These are phyloP conservation scores for Aldabrachelys gigantea DNA, from an alignment of 2,113 vertebrate genomes.

Conservation along the genomic window DNA sequence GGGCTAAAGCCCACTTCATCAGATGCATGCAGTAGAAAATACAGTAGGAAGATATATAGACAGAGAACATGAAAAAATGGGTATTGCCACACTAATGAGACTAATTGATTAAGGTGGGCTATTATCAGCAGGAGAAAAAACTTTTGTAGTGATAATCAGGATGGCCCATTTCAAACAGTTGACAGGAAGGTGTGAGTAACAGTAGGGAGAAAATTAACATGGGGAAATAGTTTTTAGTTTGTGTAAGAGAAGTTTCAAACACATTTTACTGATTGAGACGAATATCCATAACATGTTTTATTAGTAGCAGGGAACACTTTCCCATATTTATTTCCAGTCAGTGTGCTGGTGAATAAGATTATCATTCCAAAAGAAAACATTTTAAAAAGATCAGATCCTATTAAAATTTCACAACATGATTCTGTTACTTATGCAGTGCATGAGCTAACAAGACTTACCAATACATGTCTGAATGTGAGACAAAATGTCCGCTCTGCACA, in stretches of 20 bases:
- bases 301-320: neutral
- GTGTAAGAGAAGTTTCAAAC: neutral
- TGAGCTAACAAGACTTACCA: neutral
- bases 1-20: too few species aligned
- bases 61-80: too few species aligned
- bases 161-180: too few species aligned
- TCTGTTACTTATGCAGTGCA: neutral
- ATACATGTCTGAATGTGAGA: neutral
- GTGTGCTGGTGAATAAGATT: neutral
- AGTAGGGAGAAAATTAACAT: too few species aligned
- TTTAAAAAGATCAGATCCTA: neutral
- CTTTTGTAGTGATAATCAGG: too few species aligned
- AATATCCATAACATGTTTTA: neutral
- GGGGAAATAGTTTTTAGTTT: too few species aligned
- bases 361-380: neutral
- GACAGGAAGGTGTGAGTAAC: too few species aligned
- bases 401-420: neutral
- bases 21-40: too few species aligned
- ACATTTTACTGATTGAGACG: neutral
- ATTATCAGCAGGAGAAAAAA: too few species aligned
- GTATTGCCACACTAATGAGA: too few species aligned
- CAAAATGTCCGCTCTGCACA: neutral
- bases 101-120: too few species aligned
- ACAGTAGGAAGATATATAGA: too few species aligned
- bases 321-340: neutral